A percentile compares a stretch with the other conserved stretches of the same genome.
Conservation (phyloP, 2,797 vertebrate species). For the Odontamblyopus rebecca region DNA sequence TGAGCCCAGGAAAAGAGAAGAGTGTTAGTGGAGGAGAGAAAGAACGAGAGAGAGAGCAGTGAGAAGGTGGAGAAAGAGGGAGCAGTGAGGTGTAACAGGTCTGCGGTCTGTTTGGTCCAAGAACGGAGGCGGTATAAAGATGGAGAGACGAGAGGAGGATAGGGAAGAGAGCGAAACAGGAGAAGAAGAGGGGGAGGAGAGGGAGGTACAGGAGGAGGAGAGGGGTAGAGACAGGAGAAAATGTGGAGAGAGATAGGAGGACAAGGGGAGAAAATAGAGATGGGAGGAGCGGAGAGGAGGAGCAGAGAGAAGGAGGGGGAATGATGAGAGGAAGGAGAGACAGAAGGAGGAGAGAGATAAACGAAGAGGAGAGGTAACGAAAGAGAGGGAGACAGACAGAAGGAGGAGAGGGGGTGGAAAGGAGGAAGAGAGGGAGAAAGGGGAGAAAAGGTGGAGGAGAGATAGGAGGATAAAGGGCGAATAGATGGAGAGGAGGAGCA, state of each 20-base stretch:
- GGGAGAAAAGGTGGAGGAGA: too few species aligned
- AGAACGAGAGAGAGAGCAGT: not conserved
- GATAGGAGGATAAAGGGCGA: too few species aligned
- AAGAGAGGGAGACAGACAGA: too few species aligned
- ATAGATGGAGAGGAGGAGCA: too few species aligned
- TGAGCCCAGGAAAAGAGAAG: not conserved
- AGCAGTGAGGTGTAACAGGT: not conserved
- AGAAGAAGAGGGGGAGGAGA: not conserved
- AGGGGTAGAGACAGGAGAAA: not conserved
- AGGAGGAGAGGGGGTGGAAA: too few species aligned
- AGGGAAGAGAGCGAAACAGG: not conserved
- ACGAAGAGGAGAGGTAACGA: too few species aligned
- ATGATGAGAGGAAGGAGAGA: too few species aligned
- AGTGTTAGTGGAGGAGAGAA: not conserved
- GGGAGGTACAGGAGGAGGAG: not conserved
- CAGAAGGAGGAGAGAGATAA: too few species aligned
- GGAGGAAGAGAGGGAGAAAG: too few species aligned
- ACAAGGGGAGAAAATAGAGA: too few species aligned
- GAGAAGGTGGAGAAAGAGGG: not conserved
- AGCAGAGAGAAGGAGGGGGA: not conserved
- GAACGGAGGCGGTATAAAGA: conserved; percentile 1
- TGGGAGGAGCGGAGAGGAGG: not conserved
- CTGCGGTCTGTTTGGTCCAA: not conserved
- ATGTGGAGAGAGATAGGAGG: too few species aligned
- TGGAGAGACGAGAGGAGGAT: conserved; percentile 10